Evolutionary conservation across 1,140 invertebrate genomes (phyloP).

Genomic region (Heliconius himera): DNA sequence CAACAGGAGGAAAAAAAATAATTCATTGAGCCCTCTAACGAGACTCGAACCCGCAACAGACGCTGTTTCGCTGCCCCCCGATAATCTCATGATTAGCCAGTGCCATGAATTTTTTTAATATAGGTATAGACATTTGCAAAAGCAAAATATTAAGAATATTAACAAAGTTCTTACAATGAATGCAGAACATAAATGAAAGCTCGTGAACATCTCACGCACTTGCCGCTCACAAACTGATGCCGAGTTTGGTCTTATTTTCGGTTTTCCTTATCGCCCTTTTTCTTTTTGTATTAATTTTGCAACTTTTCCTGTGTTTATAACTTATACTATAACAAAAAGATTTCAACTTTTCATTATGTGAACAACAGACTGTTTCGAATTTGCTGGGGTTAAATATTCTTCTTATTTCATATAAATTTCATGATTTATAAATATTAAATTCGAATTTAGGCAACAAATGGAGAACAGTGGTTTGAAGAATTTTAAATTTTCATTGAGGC

Average conservation of each 20-base stretch:
- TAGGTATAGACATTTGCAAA: background rate
- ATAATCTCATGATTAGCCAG: background rate
- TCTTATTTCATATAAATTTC: background rate
- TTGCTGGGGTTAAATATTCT: background rate
- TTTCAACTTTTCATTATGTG: background rate
- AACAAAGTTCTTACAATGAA: background rate
- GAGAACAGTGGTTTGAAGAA: no score
- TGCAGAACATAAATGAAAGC: background rate
- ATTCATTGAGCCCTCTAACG: no score
- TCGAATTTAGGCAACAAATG: no score
- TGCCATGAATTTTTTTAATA: background rate
- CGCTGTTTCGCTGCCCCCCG: no score
- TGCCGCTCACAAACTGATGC: background rate
- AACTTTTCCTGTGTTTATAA: background rate
- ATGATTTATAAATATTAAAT: no score
- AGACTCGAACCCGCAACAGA: no score
- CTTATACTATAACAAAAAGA: background rate
- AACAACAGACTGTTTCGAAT: background rate
- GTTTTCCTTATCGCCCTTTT: conserved; percentile 7
- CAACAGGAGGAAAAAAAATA: no score
- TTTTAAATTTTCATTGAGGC: no score
- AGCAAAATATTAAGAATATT: background rate
- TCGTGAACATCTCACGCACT: background rate
- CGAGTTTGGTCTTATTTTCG: background rate
- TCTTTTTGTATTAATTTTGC: background rate